A percentile compares a stretch with the other conserved stretches of the same genome.
Conservation (phyloP, 1,140 invertebrate species). For the Meloidogyne floridensis region DNA sequence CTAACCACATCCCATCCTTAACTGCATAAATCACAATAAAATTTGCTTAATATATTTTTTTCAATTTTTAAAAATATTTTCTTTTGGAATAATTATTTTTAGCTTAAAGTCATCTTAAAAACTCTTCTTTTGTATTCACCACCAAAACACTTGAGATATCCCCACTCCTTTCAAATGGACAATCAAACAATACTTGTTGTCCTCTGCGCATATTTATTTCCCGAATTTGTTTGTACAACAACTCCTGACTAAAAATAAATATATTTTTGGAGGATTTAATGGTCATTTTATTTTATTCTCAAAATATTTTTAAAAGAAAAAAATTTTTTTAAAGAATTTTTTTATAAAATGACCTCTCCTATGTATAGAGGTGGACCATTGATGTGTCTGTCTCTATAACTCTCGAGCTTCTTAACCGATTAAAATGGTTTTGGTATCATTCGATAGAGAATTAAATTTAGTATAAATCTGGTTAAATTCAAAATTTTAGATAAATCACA, state of each 20-base stretch:
- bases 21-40: no score
- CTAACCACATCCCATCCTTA: no score
- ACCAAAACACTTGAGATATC: neutral
- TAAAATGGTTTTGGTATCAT: neutral
- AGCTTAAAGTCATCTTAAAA: neutral
- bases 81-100: neutral
- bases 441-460: slow-evolving; percentile 5
- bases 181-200: neutral
- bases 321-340: neutral
- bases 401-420: neutral
- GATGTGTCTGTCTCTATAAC: neutral
- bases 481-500: no score
- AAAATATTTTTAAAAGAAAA: neutral
- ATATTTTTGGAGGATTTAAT: neutral
- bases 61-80: no score
- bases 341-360: neutral
- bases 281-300: neutral
- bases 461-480: no score
- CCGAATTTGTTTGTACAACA: neutral
- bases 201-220: neutral
- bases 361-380: neutral
- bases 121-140: neutral
- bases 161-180: neutral
- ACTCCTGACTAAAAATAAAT: slow-evolving; percentile 7
- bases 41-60: no score